phyloP scores from a whole-genome alignment of 2,888 invertebrate species.

The Cryptocephalus moraei region DNA sequence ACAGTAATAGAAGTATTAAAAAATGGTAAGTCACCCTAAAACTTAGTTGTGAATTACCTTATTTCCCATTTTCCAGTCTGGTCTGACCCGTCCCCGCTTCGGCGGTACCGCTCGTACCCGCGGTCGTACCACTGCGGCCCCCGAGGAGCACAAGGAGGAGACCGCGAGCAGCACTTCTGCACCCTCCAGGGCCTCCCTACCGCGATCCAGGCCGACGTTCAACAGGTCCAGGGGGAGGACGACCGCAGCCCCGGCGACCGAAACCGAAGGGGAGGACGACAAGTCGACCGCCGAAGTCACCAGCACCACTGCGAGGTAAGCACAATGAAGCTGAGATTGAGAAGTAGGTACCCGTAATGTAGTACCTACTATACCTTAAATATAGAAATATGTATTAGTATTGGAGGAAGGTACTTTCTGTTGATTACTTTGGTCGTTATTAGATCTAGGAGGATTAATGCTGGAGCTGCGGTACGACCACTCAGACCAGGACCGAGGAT shows the following conservation, averaged over 20 bases:
- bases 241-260: conserved; percentile 28
- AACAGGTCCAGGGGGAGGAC: conserved; percentile 29
- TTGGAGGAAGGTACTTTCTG: no score
- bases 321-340: no score
- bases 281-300: conserved; percentile 8
- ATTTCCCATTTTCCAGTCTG: conserved; percentile 19
- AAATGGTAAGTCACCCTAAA: no score
- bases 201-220: conserved; percentile 42
- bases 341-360: no score
- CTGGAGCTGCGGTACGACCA: conserved; percentile 42
- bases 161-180: conserved; percentile 32
- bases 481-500: conserved; percentile 57
- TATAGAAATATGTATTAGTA: no score
- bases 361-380: no score
- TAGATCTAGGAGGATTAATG: conserved; percentile 31
- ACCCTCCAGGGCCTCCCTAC: conserved; percentile 28
- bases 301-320: conserved; percentile 22
- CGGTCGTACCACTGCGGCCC: conserved; percentile 32
- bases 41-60: no score
- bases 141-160: conserved; percentile 37
- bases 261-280: conserved; percentile 17
- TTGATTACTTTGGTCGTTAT: conserved; percentile 6
- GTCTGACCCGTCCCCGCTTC: conserved; percentile 27
- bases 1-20: no score
- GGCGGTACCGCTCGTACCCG: conserved; percentile 28